Percentiles rank a stretch among this genome's conserved stretches.
Evolutionary conservation across 2,113 vertebrate genomes (phyloP).

Genomic region (Recurvirostra avosetta): DNA sequence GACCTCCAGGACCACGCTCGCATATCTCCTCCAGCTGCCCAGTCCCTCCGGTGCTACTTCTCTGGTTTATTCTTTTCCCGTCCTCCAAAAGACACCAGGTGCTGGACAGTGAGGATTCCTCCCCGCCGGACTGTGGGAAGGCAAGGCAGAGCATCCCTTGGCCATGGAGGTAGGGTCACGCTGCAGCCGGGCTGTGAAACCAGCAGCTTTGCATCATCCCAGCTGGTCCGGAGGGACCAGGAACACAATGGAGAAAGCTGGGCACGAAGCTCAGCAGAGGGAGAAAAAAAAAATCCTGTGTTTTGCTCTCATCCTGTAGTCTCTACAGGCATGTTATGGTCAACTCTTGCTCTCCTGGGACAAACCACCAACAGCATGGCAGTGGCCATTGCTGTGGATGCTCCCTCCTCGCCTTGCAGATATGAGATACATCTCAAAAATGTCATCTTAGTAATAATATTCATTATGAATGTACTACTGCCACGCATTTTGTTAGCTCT

Average conservation of each 20-base stretch:
- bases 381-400: neutral
- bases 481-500: neutral
- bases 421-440: no score
- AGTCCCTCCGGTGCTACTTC: neutral
- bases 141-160: neutral
- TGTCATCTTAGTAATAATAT: neutral
- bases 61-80: neutral
- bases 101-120: neutral
- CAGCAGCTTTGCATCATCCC: neutral
- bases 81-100: rapidly evolving
- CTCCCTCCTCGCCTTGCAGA: rapidly evolving
- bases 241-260: rapidly evolving
- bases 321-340: neutral
- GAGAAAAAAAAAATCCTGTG: no score
- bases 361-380: neutral
- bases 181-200: rapidly evolving
- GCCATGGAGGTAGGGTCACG: rapidly evolving
- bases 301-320: neutral
- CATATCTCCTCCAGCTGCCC: neutral
- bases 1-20: neutral
- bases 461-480: neutral
- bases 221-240: neutral
- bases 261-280: neutral
- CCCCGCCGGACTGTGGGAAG: rapidly evolving
- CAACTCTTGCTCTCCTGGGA: neutral